phyloP scores from a whole-genome alignment of 2,797 vertebrate genomes.

The Peromyscus melanophrys region DNA sequence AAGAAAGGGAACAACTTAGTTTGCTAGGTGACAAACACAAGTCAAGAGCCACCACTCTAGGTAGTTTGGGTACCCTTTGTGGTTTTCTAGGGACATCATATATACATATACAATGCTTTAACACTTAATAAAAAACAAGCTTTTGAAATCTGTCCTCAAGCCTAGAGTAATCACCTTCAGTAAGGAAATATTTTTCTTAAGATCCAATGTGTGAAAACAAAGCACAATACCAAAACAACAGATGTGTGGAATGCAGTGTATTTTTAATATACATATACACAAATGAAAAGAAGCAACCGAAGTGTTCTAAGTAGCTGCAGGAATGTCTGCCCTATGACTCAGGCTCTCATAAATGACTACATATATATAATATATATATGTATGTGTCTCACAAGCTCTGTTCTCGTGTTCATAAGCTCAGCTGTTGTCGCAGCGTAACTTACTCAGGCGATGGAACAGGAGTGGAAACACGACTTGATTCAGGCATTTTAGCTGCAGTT shows the following conservation, averaged over 20 bases:
- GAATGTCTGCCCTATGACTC: background rate
- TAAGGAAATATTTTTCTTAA: background rate
- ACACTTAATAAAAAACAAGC: conserved; percentile 26
- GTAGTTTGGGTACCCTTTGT: background rate
- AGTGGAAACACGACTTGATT: conserved; percentile 85
- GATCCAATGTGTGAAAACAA: conserved; percentile 30
- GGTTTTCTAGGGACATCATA: conserved; percentile 15
- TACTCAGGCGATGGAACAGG: conserved; percentile 89
- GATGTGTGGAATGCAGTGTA: background rate
- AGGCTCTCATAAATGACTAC: background rate
- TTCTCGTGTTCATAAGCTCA: background rate
- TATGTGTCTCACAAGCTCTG: background rate
- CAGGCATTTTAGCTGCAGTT: conserved; percentile 80
- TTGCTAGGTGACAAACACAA: conserved; percentile 9
- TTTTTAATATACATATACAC: background rate
- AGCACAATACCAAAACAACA: background rate
- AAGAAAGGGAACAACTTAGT: conserved; percentile 19
- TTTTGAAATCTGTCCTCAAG: conserved; percentile 63
- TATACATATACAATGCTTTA: conserved; percentile 41
- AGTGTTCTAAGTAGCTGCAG: background rate
- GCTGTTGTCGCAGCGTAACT: conserved; percentile 79
- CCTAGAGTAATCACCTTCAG: background rate
- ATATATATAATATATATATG: background rate
- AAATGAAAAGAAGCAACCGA: background rate
- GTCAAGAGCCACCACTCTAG: conserved; percentile 27